Evolutionary conservation across 2,113 vertebrate genomes (phyloP).

Genomic region (Entelurus aequoreus): DNA sequence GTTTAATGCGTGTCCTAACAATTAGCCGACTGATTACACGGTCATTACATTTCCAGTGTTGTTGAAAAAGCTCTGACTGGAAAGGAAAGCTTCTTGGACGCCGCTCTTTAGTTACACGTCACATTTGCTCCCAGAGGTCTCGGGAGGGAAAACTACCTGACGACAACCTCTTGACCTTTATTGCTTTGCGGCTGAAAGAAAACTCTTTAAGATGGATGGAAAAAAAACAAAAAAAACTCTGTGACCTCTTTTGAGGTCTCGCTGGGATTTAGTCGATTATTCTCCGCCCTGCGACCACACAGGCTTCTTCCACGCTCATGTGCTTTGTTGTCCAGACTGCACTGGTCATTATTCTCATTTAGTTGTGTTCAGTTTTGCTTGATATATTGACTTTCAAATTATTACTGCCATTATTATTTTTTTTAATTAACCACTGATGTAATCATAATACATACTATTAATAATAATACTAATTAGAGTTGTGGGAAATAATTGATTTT

Average conservation of each 20-base stretch:
- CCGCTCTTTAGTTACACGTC: constrained; percentile 42
- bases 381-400: no score
- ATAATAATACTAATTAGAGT: no score
- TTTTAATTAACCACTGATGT: no score
- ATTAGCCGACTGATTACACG: constrained; percentile 16
- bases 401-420: no score
- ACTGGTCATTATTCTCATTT: no score
- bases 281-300: no score
- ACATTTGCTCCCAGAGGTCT: constrained; percentile 10
- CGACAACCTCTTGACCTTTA: constrained; percentile 22
- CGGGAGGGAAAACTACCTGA: constrained; percentile 2
- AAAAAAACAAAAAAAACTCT: neutral
- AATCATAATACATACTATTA: no score
- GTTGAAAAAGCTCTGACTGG: constrained; percentile 10
- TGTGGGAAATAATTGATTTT: no score
- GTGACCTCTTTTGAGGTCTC: neutral
- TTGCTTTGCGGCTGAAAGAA: neutral
- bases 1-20: constrained; percentile 21
- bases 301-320: no score
- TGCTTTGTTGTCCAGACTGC: no score
- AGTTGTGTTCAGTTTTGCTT: no score
- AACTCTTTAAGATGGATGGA: no score
- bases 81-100: constrained; percentile 18
- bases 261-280: neutral
- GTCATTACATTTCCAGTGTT: constrained; percentile 13